Base-by-base conservation (phyloP, 2,888 invertebrate genomes). In the Drosophila phalerata region DNA sequence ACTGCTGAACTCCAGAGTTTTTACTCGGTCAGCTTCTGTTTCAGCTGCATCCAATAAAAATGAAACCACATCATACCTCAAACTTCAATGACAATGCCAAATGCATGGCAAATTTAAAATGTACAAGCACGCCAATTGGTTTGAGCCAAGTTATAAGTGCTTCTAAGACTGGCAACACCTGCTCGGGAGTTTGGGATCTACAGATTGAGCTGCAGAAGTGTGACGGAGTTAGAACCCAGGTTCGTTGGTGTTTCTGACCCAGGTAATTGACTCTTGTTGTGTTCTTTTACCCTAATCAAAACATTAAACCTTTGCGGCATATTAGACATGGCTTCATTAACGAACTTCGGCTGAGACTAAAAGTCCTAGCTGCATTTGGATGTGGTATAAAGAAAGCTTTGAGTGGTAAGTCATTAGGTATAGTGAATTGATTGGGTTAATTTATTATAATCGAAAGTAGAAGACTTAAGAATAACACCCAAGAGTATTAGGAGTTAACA, bases 261-360 rank as follows among this genome's bases (percentile, higher is more conserved):
- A 22, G 55, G 45, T 67, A 76, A 76, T 77, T 77, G 75, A 49
- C 77, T 73, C 69, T 58, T 30, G 48, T 77, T 73, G 73, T 43
- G 34, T 37, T 30, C 9, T 30, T 45, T 47, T 72, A 65, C 63
- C 73, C 69, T 73, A 84, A 84, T 84, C 84, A 84, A 87, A 86
- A 80, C 78, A 84, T 86, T 84, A 86, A 81, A 58, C 78, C 81
- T 79, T 86, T 80, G 63, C 80, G 38, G 77, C 63, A 61, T 69
- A 79, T 79, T 84, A 80, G 78, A 57, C 84, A 82, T 80, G 85
- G 79, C 74, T 75, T 85, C 75, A 70, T 67, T 70, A 75, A 76
- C 73, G 62, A 66, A 61, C 69, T 34, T n/a, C 61, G 25, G 40
- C 42, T 61, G 67, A 48, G 66, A 57, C 85, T 79, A 68, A 81